Evolutionary conservation across 1,140 invertebrate genomes (phyloP).

Genomic region (Lepidurus arcticus): DNA sequence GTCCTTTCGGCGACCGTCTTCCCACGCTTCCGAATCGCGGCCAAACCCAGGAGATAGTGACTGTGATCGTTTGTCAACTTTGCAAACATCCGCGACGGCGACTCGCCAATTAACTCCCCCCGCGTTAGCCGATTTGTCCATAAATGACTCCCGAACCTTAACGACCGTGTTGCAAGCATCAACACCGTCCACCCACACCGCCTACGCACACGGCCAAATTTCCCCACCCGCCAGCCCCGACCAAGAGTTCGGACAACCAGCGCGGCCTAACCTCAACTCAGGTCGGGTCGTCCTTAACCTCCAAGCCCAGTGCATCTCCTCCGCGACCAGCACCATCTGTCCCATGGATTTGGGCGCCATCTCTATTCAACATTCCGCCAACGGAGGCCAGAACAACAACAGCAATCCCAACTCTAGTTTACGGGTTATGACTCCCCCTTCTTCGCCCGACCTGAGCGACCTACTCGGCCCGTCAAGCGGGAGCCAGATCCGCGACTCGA

Average conservation of each 20-base stretch:
- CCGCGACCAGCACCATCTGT: slow-evolving; percentile 27
- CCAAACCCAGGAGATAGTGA: background rate
- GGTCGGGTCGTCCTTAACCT: slow-evolving; percentile 22
- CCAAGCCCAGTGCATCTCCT: background rate
- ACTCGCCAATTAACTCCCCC: background rate
- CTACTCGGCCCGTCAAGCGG: slow-evolving; percentile 38
- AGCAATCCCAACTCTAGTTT: background rate
- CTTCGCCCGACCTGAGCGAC: slow-evolving; percentile 51
- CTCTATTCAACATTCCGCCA: slow-evolving; percentile 28
- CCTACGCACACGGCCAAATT: slow-evolving; percentile 45
- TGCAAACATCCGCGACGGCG: background rate
- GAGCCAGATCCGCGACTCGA: slow-evolving; percentile 27
- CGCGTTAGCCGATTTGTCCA: background rate
- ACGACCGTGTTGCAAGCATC: background rate
- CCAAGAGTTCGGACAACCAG: slow-evolving; percentile 38
- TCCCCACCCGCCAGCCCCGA: slow-evolving; percentile 53
- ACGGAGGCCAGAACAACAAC: background rate
- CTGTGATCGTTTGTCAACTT: background rate
- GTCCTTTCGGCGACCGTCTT: background rate
- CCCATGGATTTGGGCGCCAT: slow-evolving; percentile 31
- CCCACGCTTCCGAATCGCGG: slow-evolving; percentile 10
- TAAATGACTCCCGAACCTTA: background rate
- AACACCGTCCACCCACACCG: background rate
- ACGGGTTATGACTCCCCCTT: slow-evolving; percentile 51
- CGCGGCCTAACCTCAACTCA: slow-evolving; percentile 34